These are phyloP conservation scores for Halocynthia aurantium DNA, from an alignment of 23 tunicate genomes.

Conservation along the genomic window DNA sequence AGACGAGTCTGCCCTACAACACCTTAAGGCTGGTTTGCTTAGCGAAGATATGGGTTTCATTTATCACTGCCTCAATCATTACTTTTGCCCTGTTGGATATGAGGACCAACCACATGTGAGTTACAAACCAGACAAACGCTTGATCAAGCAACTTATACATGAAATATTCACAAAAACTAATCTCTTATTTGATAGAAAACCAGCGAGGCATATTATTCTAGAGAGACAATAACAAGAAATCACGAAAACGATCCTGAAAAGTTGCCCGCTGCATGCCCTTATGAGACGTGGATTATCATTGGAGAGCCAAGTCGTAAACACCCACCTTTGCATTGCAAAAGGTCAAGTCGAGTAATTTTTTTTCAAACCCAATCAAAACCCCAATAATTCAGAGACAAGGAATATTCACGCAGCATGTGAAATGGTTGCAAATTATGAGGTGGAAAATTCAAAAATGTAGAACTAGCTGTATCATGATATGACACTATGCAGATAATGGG, in stretches of 20 bases:
- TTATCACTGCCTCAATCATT: slow-evolving; percentile 73
- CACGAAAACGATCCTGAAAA: neutral
- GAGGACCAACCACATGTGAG: slow-evolving; percentile 65
- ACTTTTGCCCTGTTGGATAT: slow-evolving; percentile 77
- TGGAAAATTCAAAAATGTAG: too few species aligned
- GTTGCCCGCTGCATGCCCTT: neutral
- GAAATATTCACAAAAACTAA: neutral
- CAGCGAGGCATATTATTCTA: slow-evolving; percentile 18
- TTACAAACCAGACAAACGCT: neutral
- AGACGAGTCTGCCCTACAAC: slow-evolving; percentile 35
- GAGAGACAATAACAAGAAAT: neutral
- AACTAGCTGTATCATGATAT: too few species aligned
- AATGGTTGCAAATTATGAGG: too few species aligned
- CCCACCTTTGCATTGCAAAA: slow-evolving; percentile 76
- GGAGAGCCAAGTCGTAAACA: slow-evolving; percentile 76
- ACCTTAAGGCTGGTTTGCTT: slow-evolving; percentile 30
- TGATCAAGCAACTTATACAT: neutral
- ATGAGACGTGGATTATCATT: slow-evolving; percentile 52
- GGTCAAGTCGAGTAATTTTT: neutral
- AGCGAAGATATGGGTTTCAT: slow-evolving; percentile 42
- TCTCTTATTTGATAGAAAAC: slow-evolving; percentile 12
- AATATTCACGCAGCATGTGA: too few species aligned
- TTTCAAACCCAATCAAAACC: neutral
- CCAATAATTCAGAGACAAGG: too few species aligned
- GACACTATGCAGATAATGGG: too few species aligned